Base-by-base conservation (phyloP, 2,888 invertebrate genomes). In the Choristoneura rosaceana region DNA sequence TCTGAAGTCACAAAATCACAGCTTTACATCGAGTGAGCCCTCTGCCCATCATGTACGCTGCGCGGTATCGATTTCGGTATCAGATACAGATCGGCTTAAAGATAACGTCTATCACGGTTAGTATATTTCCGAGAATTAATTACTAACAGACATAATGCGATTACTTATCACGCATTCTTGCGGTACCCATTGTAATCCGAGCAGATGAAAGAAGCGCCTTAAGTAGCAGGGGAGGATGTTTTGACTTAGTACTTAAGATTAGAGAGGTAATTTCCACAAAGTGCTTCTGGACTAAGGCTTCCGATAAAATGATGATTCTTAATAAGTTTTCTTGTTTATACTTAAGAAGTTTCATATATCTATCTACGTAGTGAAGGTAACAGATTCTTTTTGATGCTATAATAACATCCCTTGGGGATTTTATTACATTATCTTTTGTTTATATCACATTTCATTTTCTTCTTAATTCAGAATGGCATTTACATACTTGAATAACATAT, bases 101-200 rank as follows among this genome's bases (percentile, higher is more conserved):
- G 91, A 91, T 91, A 90, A 87, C 82, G 90, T 90, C 90, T 82
- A 88, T 90, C 89, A 88, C 78, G 79, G 79, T 80, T 85, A 89
- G 89, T 87, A 89, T 89, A 90, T 89, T 88, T 90, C 87, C 82
- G 86, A 83, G 87, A 89, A 89, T 89, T 90, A 90, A 90, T 90
- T 90, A 90, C 87, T 86, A 85, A 86, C 83, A 87, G 84, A 86
- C 84, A 84, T 90, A 89, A 90, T 90, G 84, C 87, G 90, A 90
- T 90, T 89, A 90, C 86, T 85, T 88, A 89, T 89, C 89, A 81
- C 79, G 80, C 84, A 81, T 84, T 83, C 87, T 82, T 77, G 83
- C 86, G 80, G 89, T 87, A 88, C 85, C 85, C 82, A 85, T 88
- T 88, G 87, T 87, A 82, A 86, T 86, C 82, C 82, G 81, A 82